These are phyloP conservation scores for Xylocopa sonorina DNA, from an alignment of 1,140 invertebrate genomes.

Conservation along the genomic window DNA sequence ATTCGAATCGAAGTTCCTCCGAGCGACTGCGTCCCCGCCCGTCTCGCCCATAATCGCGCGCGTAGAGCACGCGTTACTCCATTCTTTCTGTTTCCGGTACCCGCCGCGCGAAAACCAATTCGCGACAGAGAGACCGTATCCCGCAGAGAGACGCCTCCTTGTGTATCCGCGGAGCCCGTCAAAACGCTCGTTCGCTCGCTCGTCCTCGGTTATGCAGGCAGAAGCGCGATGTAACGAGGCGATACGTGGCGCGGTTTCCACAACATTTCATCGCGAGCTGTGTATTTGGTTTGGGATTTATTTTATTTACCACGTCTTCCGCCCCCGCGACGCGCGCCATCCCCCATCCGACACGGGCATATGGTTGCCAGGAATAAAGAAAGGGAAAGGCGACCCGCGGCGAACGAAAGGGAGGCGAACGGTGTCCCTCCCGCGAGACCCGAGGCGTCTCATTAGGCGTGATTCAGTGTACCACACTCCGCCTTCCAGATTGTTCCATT, in stretches of 20 bases:
- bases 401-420: conserved; percentile 51
- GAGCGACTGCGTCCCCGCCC: conserved; percentile 25
- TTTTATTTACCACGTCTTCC: conserved; percentile 66
- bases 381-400: conserved; percentile 26
- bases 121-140: conserved; percentile 60
- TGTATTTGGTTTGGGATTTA: conserved; percentile 67
- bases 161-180: conserved; percentile 37
- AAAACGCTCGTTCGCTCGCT: conserved; percentile 49
- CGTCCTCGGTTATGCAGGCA: conserved; percentile 50
- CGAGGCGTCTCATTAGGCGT: conserved; percentile 78
- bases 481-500: conserved; percentile 80
- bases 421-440: conserved; percentile 65
- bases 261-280: conserved; percentile 58
- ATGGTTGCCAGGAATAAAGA: conserved; percentile 51
- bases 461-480: conserved; percentile 77
- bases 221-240: conserved; percentile 43
- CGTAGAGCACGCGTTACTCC: conserved; percentile 39
- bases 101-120: conserved; percentile 56
- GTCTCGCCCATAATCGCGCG: conserved; percentile 46
- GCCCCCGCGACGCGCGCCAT: conserved; percentile 12
- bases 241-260: conserved; percentile 56
- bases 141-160: conserved; percentile 38
- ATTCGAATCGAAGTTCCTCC: conserved; percentile 54
- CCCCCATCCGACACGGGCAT: conserved; percentile 1
- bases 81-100: conserved; percentile 27